Base-by-base conservation (phyloP, 1,140 invertebrate species). In the Hylyphantes graminicola region DNA sequence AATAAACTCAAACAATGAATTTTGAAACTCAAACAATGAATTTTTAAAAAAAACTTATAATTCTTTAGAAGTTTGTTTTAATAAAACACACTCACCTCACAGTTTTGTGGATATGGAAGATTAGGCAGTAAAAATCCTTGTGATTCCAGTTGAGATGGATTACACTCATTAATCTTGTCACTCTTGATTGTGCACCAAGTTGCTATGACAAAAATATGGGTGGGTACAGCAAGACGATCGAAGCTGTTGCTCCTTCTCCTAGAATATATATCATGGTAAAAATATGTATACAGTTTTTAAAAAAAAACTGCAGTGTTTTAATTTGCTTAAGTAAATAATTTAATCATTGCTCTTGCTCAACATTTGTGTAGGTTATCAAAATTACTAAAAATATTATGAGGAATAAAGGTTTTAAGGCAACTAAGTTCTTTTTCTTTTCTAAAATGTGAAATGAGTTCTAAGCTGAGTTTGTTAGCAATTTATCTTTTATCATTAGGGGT, bases 121-220 rank as follows among this genome's bases (percentile, higher is more conserved):
- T 85, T 78, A 15, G 84, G 84, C 15, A 85, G 50, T 21, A 85
- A 61, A 19, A 74, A 74, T 21, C 35, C 67, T 10, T 55, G 50
- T 8, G 68, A 11, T 48, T 64, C 53, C 19, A 85, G 51, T 21
- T 79, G 68, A 51, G 76, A 54, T 61, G 84, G 61, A 8, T 73
- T 17, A 57, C 84, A 85, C 1, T 61, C 51, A 50, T 85, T 72
- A 7, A 85, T 53, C 15, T 64, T 11, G 7, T 55, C 15, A 10
- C 11, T 53, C 15, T 68, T 61, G 13, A 35, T 70, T 12, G 54
- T 11, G 59, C 84, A 85, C 68, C 84, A 79, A 7, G 84, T 85
- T 35, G 65, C 19, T 53, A 85, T 51, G 13, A 65, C 68, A 74
- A 79, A 85, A 13, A 70, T 77, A 55, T 85, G 84, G 51, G 84